phyloP scores from a whole-genome alignment of 2,888 invertebrate species.

The Athetis lepigone region DNA sequence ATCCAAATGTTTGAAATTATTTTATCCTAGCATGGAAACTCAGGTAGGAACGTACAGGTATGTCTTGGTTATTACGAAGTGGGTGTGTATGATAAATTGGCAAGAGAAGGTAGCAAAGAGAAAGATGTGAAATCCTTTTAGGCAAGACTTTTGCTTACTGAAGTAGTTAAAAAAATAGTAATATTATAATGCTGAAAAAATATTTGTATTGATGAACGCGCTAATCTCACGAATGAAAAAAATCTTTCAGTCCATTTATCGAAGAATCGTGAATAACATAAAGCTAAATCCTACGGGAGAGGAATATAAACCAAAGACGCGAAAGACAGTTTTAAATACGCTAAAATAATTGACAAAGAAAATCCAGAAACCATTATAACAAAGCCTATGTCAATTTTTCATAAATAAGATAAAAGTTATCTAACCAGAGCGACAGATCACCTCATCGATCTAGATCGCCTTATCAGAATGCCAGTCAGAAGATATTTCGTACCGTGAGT shows the following conservation, averaged over 20 bases:
- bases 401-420: slow-evolving; percentile 22
- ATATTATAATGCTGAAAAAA: no score
- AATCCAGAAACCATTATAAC: not conserved
- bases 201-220: no score
- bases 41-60: not conserved
- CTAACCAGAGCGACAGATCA: slow-evolving; percentile 25
- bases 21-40: not conserved
- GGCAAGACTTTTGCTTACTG: not conserved
- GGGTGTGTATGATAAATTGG: no score
- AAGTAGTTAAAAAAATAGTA: no score
- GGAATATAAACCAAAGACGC: no score
- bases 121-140: not conserved
- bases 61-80: no score
- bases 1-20: slow-evolving; percentile 1
- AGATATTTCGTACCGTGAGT: slow-evolving; percentile 48
- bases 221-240: no score
- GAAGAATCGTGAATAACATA: no score
- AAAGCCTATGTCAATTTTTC: slow-evolving; percentile 6
- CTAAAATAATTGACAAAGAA: not conserved
- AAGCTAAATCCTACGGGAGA: no score
- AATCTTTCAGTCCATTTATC: no score
- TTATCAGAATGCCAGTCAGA: slow-evolving; percentile 32
- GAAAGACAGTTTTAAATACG: no score
- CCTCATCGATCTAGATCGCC: slow-evolving; percentile 31
- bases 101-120: not conserved